Percentiles rank a stretch among this genome's conserved stretches.
Conservation (phyloP, 2,113 vertebrate genomes). For the Nothoprocta perdicaria region DNA sequence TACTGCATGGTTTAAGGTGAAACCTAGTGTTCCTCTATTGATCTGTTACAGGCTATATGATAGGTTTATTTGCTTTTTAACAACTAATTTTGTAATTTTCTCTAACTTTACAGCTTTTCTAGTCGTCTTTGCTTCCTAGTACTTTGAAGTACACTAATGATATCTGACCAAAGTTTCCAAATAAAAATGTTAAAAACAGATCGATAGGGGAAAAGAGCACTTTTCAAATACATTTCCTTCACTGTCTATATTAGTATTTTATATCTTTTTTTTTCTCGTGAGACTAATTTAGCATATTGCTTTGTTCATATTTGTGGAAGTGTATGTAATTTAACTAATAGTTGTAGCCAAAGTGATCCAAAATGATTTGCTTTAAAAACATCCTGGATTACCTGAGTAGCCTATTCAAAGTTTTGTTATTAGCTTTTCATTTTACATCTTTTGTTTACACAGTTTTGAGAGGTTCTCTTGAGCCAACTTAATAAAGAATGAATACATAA, state of each 20-base stretch:
- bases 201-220: background rate
- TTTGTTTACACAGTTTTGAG: background rate
- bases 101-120: background rate
- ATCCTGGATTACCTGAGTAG: background rate
- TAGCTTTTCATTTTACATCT: background rate
- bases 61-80: constrained; percentile 6
- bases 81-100: too few species aligned
- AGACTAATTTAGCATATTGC: background rate
- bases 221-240: background rate
- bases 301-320: background rate
- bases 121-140: background rate
- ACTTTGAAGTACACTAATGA: background rate
- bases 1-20: background rate
- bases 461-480: background rate
- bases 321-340: background rate
- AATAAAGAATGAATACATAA: background rate
- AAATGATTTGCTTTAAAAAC: background rate
- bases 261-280: background rate
- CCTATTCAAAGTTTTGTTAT: background rate
- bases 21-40: background rate
- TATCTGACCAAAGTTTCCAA: background rate
- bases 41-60: background rate
- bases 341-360: background rate
- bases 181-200: background rate
- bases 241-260: background rate